Evolutionary conservation across 1,140 invertebrate species (phyloP), one percentile per base, ranked within the genome.

Genomic region (Drosophila malerkotliana): DNA sequence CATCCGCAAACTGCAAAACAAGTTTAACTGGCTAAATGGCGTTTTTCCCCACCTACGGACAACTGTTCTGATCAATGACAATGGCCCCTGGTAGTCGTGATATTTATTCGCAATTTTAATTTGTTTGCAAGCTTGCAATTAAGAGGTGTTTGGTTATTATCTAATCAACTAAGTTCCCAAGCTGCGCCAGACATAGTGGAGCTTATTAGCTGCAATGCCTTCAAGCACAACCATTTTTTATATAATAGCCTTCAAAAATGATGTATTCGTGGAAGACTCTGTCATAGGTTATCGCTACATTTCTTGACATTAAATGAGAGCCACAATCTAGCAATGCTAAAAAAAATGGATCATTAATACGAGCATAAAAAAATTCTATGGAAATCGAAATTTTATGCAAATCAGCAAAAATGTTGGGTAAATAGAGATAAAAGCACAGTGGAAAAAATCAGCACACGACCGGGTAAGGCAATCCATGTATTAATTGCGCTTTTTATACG

Each of bases 21-120:
- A 82, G 82, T 87, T 85, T 26, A 58, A 64, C 82, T 68, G 63
- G 78, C 55, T 59, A 47, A 52, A 81, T 62, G 57, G 49, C 61
- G 68, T 81, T 68, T 81, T 67, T 66, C 49, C 47, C 30, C 49
- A 57, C 8, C 18, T 12, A 53, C 28, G 30, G 9, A 18, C 44
- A 6, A 12, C 32, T 39, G 39, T 58, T 74, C 71, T 47, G 53
- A 67, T 75, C 63, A 69, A 74, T 56, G 48, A 73, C 59, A 73
- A 72, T 71, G 56, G 32, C 48, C 21, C 32, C 41, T 26, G 34
- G 15, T 30, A 63, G 49, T 56, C 21, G 26, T 48, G 44, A 64
- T 41, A 26, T 30, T 24, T 54, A 39, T 32, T 32, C 39, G 18
- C 14, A 64, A 12, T 41, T 41, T 24, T 24, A 18, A 37, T 41